Evolutionary conservation across 1,140 invertebrate genomes (phyloP).

Genomic region (Idris sp.): DNA sequence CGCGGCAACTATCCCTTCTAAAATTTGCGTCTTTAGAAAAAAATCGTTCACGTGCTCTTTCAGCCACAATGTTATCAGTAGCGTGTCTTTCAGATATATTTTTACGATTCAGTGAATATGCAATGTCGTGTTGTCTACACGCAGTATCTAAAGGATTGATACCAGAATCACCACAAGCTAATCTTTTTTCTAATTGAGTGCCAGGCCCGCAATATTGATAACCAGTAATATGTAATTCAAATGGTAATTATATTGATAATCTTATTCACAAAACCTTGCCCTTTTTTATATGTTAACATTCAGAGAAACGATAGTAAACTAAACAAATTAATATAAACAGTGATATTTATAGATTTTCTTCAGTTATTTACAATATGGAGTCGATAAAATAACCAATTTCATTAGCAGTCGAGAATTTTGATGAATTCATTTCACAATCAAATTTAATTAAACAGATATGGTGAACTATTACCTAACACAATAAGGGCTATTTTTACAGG

Average conservation of each 20-base stretch:
- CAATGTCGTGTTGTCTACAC: constrained; percentile 71
- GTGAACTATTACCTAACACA: constrained; percentile 38
- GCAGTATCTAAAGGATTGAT: constrained; percentile 75
- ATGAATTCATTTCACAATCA: constrained; percentile 10
- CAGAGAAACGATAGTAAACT: neutral
- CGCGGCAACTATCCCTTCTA: constrained; percentile 67
- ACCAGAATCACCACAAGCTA: constrained; percentile 70
- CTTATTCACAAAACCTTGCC: constrained; percentile 64
- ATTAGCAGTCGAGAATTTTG: constrained; percentile 27
- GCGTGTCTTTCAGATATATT: constrained; percentile 67
- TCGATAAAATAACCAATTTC: neutral
- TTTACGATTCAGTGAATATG: constrained; percentile 56
- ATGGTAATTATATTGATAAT: constrained; percentile 73
- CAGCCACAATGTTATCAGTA: constrained; percentile 70
- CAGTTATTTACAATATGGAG: constrained; percentile 1
- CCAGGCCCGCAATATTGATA: constrained; percentile 77
- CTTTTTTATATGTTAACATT: constrained; percentile 27
- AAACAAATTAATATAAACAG: neutral
- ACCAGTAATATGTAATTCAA: constrained; percentile 75
- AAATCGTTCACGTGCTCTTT: constrained; percentile 70
- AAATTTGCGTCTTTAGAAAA: constrained; percentile 69
- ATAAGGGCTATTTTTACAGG: constrained; percentile 61
- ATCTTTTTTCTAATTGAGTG: constrained; percentile 72
- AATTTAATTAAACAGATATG: constrained; percentile 3
- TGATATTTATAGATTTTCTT: neutral